Conservation (phyloP, 2,797 vertebrate genomes). For the Aldrovandia affinis region DNA sequence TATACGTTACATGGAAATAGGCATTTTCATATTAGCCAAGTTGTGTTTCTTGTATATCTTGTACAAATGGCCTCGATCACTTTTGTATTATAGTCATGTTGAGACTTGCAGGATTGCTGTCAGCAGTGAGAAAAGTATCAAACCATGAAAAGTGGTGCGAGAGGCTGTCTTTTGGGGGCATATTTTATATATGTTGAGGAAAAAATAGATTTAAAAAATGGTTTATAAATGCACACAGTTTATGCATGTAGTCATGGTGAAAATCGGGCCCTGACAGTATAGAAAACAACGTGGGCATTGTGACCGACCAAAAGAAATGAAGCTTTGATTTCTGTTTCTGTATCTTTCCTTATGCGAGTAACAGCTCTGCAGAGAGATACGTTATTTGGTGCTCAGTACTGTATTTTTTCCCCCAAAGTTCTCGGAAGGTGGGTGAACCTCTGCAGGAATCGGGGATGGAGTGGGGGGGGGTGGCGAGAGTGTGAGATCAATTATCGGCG, state of each 20-base stretch:
- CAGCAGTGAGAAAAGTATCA: not conserved
- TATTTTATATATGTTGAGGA: not conserved
- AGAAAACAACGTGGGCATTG: not conserved
- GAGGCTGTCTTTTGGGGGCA: not conserved
- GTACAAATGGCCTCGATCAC: not conserved
- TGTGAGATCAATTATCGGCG: not conserved
- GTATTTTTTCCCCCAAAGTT: not conserved
- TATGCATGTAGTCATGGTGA: conserved; percentile 2
- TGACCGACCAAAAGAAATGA: not conserved
- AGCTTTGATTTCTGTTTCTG: not conserved
- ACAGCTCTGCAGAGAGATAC: conserved; percentile 13
- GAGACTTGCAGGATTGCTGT: not conserved
- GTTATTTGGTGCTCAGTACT: conserved; percentile 9
- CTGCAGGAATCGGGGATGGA: not conserved
- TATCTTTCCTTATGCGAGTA: conserved; percentile 10
- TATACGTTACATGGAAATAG: not conserved
- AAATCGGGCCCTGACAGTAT: not conserved
- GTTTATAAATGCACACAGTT: not conserved
- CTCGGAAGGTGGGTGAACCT: not conserved
- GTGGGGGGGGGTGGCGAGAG: not conserved
- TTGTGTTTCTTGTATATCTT: not conserved
- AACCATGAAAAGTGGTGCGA: not conserved
- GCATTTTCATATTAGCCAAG: not conserved
- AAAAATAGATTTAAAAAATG: conserved; percentile 4
- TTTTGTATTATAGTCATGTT: not conserved